Conservation (phyloP, 2,113 vertebrate genomes). For the Macrotis lagotis region DNA sequence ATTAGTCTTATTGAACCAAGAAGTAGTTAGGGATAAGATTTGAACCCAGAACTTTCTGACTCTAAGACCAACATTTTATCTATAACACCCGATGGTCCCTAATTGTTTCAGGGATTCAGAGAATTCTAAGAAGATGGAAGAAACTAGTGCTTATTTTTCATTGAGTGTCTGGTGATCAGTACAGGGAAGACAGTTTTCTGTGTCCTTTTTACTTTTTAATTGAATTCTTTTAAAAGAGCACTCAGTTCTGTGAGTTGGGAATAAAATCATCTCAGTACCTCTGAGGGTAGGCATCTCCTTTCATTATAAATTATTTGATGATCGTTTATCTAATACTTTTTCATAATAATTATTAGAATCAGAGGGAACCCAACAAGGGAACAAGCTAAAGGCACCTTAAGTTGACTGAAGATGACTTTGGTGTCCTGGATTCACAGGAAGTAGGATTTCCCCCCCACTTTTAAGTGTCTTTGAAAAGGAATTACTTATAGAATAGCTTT, state of each 20-base stretch:
- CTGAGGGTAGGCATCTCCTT: not conserved
- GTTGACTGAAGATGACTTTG: not conserved
- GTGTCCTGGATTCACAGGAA: not conserved
- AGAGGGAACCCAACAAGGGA: not conserved
- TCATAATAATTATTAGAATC: not conserved
- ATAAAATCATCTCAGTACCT: not conserved
- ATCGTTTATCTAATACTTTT: not conserved
- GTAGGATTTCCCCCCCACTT: too few relatives aligned
- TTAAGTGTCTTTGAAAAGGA: not conserved
- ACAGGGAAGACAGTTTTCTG: too few relatives aligned
- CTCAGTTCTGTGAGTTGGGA: not conserved
- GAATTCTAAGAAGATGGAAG: too few relatives aligned
- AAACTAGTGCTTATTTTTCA: too few relatives aligned
- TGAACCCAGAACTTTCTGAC: too few relatives aligned
- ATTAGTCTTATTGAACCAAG: not conserved
- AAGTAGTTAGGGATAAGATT: too few relatives aligned
- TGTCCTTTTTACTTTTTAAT: too few relatives aligned
- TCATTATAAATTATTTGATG: not conserved
- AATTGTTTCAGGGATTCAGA: too few relatives aligned
- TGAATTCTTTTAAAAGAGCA: not conserved
- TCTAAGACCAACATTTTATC: too few relatives aligned
- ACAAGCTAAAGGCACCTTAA: not conserved
- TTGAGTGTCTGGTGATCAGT: too few relatives aligned
- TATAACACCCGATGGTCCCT: too few relatives aligned
- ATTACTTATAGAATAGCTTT: not conserved